These are phyloP conservation scores for Egretta garzetta DNA, from an alignment of 2,113 vertebrate genomes.

Conservation along the genomic window DNA sequence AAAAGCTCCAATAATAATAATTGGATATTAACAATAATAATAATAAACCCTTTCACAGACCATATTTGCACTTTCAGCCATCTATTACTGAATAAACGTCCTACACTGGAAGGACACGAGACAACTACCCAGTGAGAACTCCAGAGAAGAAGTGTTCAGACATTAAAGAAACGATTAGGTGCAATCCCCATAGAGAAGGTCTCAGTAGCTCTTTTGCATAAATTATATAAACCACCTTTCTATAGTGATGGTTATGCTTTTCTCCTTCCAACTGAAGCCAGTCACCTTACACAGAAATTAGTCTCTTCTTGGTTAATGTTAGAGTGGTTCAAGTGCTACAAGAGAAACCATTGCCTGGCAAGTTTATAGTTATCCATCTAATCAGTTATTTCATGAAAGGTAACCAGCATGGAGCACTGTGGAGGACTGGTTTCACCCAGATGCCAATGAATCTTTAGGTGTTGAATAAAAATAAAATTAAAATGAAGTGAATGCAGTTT, in stretches of 20 bases:
- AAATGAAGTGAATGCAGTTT: fast-evolving
- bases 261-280: fast-evolving
- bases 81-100: not conserved
- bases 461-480: not conserved
- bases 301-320: not conserved
- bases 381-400: not conserved
- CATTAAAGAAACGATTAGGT: not conserved
- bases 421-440: not conserved
- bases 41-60: not conserved
- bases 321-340: not conserved
- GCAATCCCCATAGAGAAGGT: not conserved
- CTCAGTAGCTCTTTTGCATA: not conserved
- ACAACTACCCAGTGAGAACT: not conserved
- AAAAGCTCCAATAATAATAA: not conserved
- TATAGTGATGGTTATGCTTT: not conserved
- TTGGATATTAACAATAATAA: too few species aligned
- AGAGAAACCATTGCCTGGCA: not conserved
- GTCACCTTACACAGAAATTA: not conserved
- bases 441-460: not conserved
- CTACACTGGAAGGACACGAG: not conserved
- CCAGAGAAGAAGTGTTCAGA: not conserved
- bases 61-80: not conserved
- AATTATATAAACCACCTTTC: not conserved
- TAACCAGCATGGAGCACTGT: not conserved
- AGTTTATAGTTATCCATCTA: not conserved